Evolutionary conservation across 2,797 vertebrate species (phyloP).

Genomic region (Pteropus rufus): DNA sequence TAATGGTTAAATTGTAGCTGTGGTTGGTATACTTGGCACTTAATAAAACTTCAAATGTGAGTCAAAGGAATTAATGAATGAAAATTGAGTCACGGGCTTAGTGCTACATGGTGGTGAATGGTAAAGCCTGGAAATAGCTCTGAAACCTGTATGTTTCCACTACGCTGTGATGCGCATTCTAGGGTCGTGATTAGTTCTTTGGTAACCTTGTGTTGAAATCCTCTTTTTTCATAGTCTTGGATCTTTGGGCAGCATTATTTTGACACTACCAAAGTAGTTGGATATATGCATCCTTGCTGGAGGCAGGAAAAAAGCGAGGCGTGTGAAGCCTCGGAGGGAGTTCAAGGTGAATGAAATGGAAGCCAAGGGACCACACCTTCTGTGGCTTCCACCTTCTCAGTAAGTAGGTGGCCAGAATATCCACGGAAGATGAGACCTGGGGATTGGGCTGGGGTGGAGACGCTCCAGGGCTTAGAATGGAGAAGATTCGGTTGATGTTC

Average conservation of each 20-base stretch:
- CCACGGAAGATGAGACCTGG: background rate
- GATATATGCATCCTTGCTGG: background rate
- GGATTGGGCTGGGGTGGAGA: background rate
- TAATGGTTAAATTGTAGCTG: background rate
- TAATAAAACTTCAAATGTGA: background rate
- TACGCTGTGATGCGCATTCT: background rate
- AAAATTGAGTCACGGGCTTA: background rate
- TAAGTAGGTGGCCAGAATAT: background rate
- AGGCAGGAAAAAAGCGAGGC: background rate
- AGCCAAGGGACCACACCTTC: background rate
- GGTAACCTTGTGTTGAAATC: background rate
- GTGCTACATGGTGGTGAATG: background rate
- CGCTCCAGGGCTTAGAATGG: background rate
- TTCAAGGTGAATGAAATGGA: background rate
- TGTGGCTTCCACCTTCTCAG: background rate
- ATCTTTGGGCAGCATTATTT: background rate
- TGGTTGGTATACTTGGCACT: background rate
- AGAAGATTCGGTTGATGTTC: background rate
- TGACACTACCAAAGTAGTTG: background rate
- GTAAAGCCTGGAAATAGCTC: background rate
- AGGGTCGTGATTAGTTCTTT: background rate
- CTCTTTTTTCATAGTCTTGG: background rate
- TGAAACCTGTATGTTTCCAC: background rate
- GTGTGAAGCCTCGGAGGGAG: background rate
- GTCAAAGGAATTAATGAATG: background rate